Percentiles rank a stretch among this genome's conserved stretches.
Evolutionary conservation across 2,797 vertebrate genomes (phyloP).

Genomic region (Eulemur coronatus): DNA sequence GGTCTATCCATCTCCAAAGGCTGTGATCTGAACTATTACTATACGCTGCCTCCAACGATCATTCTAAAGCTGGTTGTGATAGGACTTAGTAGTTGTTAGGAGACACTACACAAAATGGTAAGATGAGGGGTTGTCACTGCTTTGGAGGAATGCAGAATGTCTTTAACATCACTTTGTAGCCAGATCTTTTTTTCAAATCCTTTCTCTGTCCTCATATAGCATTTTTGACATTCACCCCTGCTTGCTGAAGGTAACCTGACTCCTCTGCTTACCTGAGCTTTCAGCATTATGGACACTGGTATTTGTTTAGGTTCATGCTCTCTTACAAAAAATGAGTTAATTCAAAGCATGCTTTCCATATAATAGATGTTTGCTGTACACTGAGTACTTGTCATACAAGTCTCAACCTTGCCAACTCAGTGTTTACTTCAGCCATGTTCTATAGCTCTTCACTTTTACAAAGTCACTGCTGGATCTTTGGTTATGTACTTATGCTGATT

Average conservation of each 20-base stretch:
- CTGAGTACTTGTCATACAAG: not conserved
- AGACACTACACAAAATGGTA: not conserved
- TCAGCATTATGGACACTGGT: not conserved
- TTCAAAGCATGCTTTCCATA: constrained; percentile 11
- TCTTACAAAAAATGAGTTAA: constrained; percentile 3
- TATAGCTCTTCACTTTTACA: not conserved
- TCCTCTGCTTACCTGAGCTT: not conserved
- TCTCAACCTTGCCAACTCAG: not conserved
- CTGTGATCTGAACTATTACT: not conserved
- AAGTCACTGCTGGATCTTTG: not conserved
- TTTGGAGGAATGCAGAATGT: not conserved
- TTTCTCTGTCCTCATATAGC: not conserved
- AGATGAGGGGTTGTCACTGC: not conserved
- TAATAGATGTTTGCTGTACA: not conserved
- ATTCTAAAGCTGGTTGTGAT: not conserved
- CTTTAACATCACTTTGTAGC: not conserved
- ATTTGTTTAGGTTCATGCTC: constrained; percentile 1
- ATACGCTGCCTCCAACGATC: not conserved
- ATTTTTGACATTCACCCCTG: not conserved
- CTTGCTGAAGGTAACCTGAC: not conserved
- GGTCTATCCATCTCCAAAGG: not conserved
- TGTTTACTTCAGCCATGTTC: not conserved
- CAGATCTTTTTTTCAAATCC: not conserved
- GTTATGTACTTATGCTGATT: not conserved
- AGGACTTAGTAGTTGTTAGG: not conserved